phyloP scores from a whole-genome alignment of 2,888 invertebrate species.

The Trichacis sp. region DNA sequence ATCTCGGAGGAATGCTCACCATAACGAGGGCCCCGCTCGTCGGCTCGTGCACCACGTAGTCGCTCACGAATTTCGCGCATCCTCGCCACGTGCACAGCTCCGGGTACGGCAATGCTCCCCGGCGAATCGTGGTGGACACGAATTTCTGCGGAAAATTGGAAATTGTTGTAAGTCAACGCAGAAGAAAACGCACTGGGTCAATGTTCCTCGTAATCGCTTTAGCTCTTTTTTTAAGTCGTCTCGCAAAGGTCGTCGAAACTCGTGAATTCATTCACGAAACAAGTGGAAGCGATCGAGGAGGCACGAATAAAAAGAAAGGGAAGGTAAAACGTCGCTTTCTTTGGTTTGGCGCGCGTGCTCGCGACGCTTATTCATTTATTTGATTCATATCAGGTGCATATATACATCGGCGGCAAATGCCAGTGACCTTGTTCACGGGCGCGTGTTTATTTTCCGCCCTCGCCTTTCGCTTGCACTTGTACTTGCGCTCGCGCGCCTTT shows the following conservation, averaged over 20 bases:
- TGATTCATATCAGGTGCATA: background rate
- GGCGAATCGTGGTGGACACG: constrained; percentile 86
- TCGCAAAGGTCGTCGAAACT: no score
- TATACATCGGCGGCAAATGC: background rate
- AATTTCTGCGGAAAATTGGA: no score
- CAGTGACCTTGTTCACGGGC: constrained; percentile 4
- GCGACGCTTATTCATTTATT: background rate
- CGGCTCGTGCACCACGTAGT: constrained; percentile 82
- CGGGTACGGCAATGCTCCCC: constrained; percentile 80
- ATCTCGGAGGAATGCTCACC: constrained; percentile 67
- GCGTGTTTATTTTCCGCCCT: background rate
- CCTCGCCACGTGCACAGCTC: constrained; percentile 81
- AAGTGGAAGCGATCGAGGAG: no score
- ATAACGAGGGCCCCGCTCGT: constrained; percentile 75
- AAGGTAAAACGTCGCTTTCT: no score
- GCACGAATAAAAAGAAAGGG: no score
- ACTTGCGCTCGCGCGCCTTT: no score
- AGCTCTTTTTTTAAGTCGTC: no score
- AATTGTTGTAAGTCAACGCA: no score
- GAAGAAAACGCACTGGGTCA: no score
- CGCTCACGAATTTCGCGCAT: constrained; percentile 80
- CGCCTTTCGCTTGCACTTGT: background rate
- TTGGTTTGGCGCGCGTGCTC: no score
- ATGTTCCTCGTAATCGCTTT: no score
- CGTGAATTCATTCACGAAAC: no score